Percentiles rank a stretch among this genome's conserved stretches.
phyloP scores from a whole-genome alignment of 2,888 invertebrate genomes.

The Apotomis betuletana region DNA sequence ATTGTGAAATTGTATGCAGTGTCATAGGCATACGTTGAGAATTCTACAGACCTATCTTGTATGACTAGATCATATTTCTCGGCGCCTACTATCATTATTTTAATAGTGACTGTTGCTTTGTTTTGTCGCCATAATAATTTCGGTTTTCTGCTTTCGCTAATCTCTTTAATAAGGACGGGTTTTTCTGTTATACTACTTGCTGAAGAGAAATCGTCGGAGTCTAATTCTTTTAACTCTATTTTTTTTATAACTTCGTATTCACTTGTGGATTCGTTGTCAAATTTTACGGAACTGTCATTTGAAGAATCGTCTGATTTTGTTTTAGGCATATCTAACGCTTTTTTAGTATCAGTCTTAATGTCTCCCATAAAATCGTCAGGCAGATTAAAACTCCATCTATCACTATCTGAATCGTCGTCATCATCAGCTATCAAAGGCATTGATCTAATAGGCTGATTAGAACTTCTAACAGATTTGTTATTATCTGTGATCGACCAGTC shows the following conservation, averaged over 20 bases:
- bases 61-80: constrained; percentile 64
- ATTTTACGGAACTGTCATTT: constrained; percentile 11
- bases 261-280: constrained; percentile 29
- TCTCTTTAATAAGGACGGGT: constrained; percentile 40
- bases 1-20: constrained; percentile 65
- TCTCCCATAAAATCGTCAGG: constrained; percentile 49
- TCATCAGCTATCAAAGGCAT: constrained; percentile 62
- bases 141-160: constrained; percentile 56
- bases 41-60: constrained; percentile 57
- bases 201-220: constrained; percentile 57
- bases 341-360: constrained; percentile 41
- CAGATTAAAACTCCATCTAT: constrained; percentile 60
- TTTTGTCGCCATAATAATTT: constrained; percentile 71
- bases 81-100: constrained; percentile 67
- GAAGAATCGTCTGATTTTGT: constrained; percentile 9
- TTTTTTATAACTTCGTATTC: constrained; percentile 34
- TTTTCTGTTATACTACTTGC: constrained; percentile 43
- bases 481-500: constrained; percentile 35
- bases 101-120: constrained; percentile 57
- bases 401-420: constrained; percentile 46
- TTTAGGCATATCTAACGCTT: constrained; percentile 8
- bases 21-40: constrained; percentile 57
- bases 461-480: constrained; percentile 33
- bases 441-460: constrained; percentile 58
- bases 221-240: constrained; percentile 48